Conservation (phyloP, 2,113 vertebrate species). For the Aphelocoma coerulescens region DNA sequence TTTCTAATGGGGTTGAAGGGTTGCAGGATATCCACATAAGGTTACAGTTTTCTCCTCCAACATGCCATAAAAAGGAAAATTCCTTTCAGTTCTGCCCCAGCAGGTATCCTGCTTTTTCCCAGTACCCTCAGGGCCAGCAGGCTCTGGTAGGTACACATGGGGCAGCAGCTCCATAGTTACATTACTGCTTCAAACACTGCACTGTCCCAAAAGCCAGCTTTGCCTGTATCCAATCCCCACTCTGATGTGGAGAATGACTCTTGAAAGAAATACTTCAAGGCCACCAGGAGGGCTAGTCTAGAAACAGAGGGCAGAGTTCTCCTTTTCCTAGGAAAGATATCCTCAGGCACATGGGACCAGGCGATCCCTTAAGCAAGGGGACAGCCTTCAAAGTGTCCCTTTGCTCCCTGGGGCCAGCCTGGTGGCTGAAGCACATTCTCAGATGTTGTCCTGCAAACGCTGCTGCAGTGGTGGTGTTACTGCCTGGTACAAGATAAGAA, state of each 20-base stretch:
- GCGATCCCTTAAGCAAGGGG: neutral
- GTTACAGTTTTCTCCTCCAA: neutral
- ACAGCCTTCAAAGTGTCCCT: neutral
- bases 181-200: neutral
- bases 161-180: neutral
- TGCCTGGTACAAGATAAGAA: neutral
- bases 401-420: neutral
- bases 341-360: neutral
- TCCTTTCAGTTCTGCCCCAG: rapidly evolving
- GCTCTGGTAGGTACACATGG: neutral
- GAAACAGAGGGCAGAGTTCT: neutral
- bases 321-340: neutral
- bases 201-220: neutral
- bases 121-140: neutral
- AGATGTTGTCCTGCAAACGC: neutral
- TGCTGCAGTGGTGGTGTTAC: neutral
- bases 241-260: neutral
- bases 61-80: neutral
- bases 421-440: neutral
- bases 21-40: neutral
- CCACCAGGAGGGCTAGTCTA: neutral
- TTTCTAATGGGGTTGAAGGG: neutral
- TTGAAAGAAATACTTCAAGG: neutral
- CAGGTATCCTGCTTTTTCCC: neutral
- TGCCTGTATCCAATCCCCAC: neutral